These are phyloP conservation scores for Cyclura pinguis DNA, from an alignment of 2,797 vertebrate genomes.

Conservation along the genomic window DNA sequence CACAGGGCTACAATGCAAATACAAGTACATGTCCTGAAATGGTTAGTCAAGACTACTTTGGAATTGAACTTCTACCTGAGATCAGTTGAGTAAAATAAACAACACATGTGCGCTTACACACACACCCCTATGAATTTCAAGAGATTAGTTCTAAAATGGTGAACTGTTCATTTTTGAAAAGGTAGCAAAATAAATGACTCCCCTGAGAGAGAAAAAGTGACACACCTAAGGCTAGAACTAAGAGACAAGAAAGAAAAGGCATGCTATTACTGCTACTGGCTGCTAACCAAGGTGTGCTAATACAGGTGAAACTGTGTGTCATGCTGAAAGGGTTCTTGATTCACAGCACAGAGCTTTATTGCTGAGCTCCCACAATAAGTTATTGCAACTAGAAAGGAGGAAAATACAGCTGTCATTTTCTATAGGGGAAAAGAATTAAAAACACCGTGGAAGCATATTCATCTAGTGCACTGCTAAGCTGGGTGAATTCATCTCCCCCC, in stretches of 20 bases:
- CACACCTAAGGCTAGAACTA: conserved; percentile 77
- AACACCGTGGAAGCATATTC: conserved; percentile 4
- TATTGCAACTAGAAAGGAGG: conserved; percentile 33
- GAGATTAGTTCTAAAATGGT: conserved; percentile 65
- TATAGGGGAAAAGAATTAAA: conserved; percentile 2
- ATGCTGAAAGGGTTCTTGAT: conserved; percentile 65
- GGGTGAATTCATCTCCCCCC: background rate
- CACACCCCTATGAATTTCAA: conserved; percentile 44
- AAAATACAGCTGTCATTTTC: background rate
- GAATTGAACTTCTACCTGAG: background rate
- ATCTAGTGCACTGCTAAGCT: background rate
- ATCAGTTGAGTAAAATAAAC: conserved; percentile 6
- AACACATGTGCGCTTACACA: too few relatives aligned
- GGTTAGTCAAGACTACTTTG: background rate
- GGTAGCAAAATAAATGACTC: conserved; percentile 71
- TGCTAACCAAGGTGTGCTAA: conserved; percentile 67
- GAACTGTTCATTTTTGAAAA: conserved; percentile 67
- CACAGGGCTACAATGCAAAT: background rate
- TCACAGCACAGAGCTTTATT: conserved; percentile 61
- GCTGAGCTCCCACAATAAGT: conserved; percentile 3
- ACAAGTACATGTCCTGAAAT: background rate
- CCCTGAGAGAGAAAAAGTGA: conserved; percentile 71
- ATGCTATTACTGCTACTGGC: conserved; percentile 61
- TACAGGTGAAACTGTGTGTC: conserved; percentile 78
- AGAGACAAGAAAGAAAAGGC: conserved; percentile 56